A percentile compares a stretch with the other conserved stretches of the same genome.
Evolutionary conservation across 2,113 vertebrate species (phyloP).

Genomic region (Petroica traversi): DNA sequence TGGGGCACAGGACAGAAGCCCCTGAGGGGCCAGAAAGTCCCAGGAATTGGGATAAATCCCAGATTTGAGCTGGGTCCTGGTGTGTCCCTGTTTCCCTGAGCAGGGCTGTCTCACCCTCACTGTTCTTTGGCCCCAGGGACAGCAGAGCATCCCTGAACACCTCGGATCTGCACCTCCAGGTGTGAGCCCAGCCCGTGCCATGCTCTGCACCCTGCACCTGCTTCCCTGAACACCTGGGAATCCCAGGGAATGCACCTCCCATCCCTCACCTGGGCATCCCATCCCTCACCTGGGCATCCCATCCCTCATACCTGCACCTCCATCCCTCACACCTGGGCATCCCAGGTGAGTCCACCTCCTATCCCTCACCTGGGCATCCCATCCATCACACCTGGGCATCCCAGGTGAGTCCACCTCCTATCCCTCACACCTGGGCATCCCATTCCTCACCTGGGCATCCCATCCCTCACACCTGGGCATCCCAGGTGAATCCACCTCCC

Average conservation of each 20-base stretch:
- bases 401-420: no score
- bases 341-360: no score
- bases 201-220: fast-evolving
- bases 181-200: fast-evolving
- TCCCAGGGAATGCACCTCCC: fast-evolving
- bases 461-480: background rate
- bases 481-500: fast-evolving
- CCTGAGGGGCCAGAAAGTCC: background rate
- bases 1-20: fast-evolving
- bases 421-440: no score
- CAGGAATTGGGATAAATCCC: background rate
- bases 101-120: background rate
- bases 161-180: background rate
- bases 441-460: background rate
- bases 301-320: background rate
- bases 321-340: background rate
- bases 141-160: background rate
- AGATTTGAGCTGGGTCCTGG: fast-evolving
- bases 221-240: background rate
- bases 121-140: background rate
- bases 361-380: no score
- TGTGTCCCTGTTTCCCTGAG: fast-evolving
- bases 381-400: no score
- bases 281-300: no score
- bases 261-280: background rate